Conservation (phyloP, 2,113 vertebrate species). For the Syngnathoides biaculeatus region DNA sequence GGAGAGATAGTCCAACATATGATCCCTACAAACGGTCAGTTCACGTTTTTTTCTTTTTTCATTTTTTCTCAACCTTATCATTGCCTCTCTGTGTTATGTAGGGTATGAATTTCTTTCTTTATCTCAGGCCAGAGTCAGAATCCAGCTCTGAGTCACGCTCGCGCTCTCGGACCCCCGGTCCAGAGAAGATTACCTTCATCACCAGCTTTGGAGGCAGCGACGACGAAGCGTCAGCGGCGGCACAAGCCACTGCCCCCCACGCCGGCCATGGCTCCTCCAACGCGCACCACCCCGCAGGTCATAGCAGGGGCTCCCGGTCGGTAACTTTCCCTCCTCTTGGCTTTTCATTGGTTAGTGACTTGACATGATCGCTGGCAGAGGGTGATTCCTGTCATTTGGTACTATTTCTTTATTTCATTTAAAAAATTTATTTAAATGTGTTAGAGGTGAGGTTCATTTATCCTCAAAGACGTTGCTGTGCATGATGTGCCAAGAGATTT, state of each 20-base stretch:
- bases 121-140: conserved; percentile 77
- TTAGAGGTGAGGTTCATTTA: conserved; percentile 37
- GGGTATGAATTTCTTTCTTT: neutral
- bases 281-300: conserved; percentile 81
- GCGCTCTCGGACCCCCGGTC: conserved; percentile 80
- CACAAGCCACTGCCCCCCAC: conserved; percentile 55
- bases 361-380: conserved; percentile 41
- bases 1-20: conserved; percentile 93
- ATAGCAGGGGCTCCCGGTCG: conserved; percentile 94
- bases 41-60: neutral
- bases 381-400: conserved; percentile 23
- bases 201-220: conserved; percentile 95
- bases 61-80: neutral
- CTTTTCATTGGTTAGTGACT: conserved; percentile 66
- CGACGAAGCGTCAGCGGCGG: conserved; percentile 74
- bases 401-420: conserved; percentile 10
- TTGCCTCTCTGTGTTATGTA: neutral
- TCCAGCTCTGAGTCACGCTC: conserved; percentile 85
- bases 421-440: neutral
- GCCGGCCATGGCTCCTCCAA: conserved; percentile 72
- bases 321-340: conserved; percentile 82
- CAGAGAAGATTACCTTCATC: conserved; percentile 94
- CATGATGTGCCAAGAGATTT: neutral
- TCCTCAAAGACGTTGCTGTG: neutral
- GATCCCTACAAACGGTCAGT: conserved; percentile 92